Percentiles rank a stretch among this genome's conserved stretches.
Conservation (phyloP, 2,113 vertebrate species). For the Ptyas mucosa region DNA sequence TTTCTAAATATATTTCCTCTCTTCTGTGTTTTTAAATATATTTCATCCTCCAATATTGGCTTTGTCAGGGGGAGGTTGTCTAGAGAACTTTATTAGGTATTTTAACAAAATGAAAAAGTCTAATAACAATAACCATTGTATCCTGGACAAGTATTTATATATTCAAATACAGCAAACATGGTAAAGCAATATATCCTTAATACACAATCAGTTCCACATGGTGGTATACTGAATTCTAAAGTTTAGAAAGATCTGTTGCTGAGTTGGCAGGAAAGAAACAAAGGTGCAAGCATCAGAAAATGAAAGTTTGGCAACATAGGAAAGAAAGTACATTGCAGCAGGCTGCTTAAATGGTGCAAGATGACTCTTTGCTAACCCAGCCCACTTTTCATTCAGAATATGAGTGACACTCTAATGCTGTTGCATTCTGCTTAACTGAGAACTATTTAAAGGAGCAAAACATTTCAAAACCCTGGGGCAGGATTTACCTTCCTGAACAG, state of each 20-base stretch:
- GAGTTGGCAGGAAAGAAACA: not conserved
- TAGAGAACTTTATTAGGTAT: not conserved
- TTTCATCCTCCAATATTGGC: not conserved
- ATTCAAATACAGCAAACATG: not conserved
- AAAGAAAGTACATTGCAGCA: not conserved
- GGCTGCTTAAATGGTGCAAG: slow-evolving; percentile 17
- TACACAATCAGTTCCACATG: not conserved
- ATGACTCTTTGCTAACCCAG: slow-evolving; percentile 8
- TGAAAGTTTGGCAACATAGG: not conserved
- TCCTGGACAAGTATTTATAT: not conserved
- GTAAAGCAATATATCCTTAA: not conserved
- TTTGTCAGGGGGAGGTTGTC: not conserved
- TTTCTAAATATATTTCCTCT: not conserved
- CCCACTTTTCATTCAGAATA: not conserved
- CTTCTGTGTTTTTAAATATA: not conserved
- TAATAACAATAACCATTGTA: not conserved
- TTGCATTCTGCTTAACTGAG: not conserved
- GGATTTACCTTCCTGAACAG: not conserved
- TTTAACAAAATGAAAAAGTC: not conserved
- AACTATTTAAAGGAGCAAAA: slow-evolving; percentile 30
- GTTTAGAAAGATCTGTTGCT: not conserved
- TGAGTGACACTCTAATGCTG: not conserved
- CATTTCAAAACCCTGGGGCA: not conserved
- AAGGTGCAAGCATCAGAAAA: not conserved
- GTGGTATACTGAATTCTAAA: not conserved